Evolutionary conservation across 1,140 invertebrate genomes (phyloP).

Genomic region (Portunus trituberculatus): DNA sequence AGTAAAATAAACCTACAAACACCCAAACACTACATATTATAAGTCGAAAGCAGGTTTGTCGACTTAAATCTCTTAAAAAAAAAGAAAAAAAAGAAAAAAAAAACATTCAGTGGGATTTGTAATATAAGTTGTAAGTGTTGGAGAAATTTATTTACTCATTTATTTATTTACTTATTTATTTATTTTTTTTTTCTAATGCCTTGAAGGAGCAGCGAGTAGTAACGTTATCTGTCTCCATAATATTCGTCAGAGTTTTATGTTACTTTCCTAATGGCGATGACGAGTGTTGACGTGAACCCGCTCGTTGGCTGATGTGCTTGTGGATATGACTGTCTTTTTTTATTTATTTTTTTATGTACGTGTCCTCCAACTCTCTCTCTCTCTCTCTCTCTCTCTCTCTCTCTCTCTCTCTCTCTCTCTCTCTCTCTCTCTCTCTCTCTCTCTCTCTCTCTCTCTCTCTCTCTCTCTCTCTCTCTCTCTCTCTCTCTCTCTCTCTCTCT

Average conservation of each 20-base stretch:
- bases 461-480: neutral
- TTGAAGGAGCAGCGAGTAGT: neutral
- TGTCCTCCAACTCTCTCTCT: slow-evolving; percentile 27
- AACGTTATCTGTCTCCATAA: neutral
- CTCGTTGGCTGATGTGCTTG: neutral
- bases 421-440: slow-evolving; percentile 30
- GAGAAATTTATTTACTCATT: neutral
- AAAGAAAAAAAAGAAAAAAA: slow-evolving; percentile 22
- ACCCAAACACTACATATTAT: neutral
- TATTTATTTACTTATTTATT: neutral
- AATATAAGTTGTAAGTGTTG: neutral
- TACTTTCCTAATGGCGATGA: slow-evolving; percentile 1
- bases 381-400: slow-evolving; percentile 31
- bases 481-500: slow-evolving; percentile 42
- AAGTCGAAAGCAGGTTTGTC: neutral
- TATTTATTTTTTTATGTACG: neutral
- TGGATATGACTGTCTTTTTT: neutral
- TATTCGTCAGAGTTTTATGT: neutral
- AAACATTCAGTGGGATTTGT: neutral
- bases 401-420: slow-evolving; percentile 28
- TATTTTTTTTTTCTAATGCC: neutral
- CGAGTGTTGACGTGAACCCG: neutral
- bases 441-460: neutral
- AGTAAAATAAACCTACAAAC: too few species aligned
- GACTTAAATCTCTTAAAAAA: neutral